These are phyloP conservation scores for Peromyscus leucopus DNA, from an alignment of 2,113 vertebrate genomes.

Conservation along the genomic window DNA sequence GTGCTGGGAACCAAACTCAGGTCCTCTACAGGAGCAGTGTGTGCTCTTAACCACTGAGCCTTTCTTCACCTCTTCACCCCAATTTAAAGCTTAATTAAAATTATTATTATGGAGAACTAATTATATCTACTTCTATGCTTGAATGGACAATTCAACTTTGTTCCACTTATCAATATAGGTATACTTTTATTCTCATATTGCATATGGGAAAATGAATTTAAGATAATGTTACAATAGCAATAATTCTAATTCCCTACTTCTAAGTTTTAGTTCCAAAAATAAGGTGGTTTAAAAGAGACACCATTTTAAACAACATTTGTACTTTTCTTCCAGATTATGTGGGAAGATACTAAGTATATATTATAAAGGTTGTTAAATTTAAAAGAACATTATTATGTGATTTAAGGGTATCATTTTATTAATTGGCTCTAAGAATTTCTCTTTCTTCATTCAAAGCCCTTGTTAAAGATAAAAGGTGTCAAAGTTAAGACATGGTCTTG, in stretches of 20 bases:
- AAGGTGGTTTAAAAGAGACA: slow-evolving; percentile 22
- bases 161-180: slow-evolving; percentile 40
- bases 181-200: slow-evolving; percentile 52
- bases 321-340: slow-evolving; percentile 20
- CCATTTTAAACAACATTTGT: slow-evolving; percentile 50
- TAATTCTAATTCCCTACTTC: slow-evolving; percentile 27
- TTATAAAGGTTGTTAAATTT: slow-evolving; percentile 48
- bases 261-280: slow-evolving; percentile 55
- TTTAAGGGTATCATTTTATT: slow-evolving; percentile 43
- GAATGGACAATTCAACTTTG: slow-evolving; percentile 22
- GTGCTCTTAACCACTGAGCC: background rate
- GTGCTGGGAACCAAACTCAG: background rate
- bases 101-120: slow-evolving; percentile 58
- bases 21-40: no score
- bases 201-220: slow-evolving; percentile 64
- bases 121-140: slow-evolving; percentile 36
- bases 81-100: slow-evolving; percentile 71
- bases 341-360: slow-evolving; percentile 32
- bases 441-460: slow-evolving; percentile 14
- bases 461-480: slow-evolving; percentile 66
- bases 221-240: background rate
- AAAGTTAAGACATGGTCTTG: slow-evolving; percentile 48
- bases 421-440: slow-evolving; percentile 60
- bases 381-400: slow-evolving; percentile 26
- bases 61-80: background rate